Base-by-base conservation (phyloP, 1,140 invertebrate species). In the Ceratosolen solmsi region DNA sequence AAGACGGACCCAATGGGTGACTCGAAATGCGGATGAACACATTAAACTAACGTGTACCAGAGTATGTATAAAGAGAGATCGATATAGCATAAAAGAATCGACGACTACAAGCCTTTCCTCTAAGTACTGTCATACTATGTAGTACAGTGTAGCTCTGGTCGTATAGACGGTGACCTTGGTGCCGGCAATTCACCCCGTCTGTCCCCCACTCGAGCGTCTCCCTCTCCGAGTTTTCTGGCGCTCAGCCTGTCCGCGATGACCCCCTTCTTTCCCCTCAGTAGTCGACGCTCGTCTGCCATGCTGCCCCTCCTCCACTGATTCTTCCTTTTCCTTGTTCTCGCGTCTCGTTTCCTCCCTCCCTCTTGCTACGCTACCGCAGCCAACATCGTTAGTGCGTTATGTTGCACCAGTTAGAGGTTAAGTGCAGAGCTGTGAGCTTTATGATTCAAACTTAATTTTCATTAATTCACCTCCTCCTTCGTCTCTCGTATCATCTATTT, bases 171-270 rank as follows among this genome's bases (percentile, higher is more conserved):
- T 92, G 91, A 91, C 91, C 91, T 92, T 92, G 91, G 91, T 89
- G 91, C 86, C 91, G 91, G 90, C 90, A 92, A 91, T 92, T 92
- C 91, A 92, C 91, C 91, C 91, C 90, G 90, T 90, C 89, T 88
- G 88, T 83, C 86, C 88, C 87, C 87, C 86, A 84, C 86, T 83
- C 87, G 83, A 85, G 79, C 84, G 85, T 79, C 80, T 80, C 80
- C 86, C 84, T 82, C 83, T 82, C 70, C 76, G 78, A 68, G 68
- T 79, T 51, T 51, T 68, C 82, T 75, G 60, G 70, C 70, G 46
- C 41, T 51, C 41, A 49, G 63, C 70, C 22, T 41, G 70, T 15
- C 82, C 72, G 46, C 81, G 13, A 73, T 54, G 25, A 78, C 82
- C 68, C 73, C 80, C 83, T 68, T 56, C 74, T 22, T 27, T 27